Evolutionary conservation across 2,888 invertebrate genomes (phyloP), one percentile per base, ranked within the genome.

Genomic region (Lobophora halterata): DNA sequence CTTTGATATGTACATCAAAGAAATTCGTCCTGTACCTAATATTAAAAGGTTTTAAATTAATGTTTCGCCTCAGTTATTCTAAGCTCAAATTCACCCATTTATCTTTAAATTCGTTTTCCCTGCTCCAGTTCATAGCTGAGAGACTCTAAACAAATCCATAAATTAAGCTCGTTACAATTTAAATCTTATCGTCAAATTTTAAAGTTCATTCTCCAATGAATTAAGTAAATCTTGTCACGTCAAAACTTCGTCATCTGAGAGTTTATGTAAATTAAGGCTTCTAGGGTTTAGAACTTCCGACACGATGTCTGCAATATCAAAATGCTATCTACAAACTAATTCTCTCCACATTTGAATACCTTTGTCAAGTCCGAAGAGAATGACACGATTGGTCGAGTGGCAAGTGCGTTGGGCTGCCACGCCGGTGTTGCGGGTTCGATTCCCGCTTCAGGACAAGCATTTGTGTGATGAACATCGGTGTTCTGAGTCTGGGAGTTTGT

Each of bases 221-320:
- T 42, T 43, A 37, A 43, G 44, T 36, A 39, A 49, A 49, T 54
- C 50, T 38, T 43, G 35, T 47, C 49, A 41, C 43, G 49, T 54
- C 48, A 45, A 46, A 54, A 48, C 48, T 52, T 52, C 40, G 50
- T 46, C 51, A 50, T 33, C 43, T 43, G 37, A 25, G 33, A 43
- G 29, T 38, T 43, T 43, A 43, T 43, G 43, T 30, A 43, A 43
- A 43, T 43, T 8, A 37, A 13, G 33, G 37, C 26, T 33, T 28
- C 10, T 30, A 27, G 29, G 12, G 25, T 33, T 42, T 29, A 29
- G 20, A 28, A 33, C 32, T 29, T 25, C 33, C 37, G 43, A 37
- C 21, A 43, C 43, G 43, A 39, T 31, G 12, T 23, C 30, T 29
- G 32, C 1, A 39, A 14, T 16, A 19, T 13, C 13, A 19, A n/a